Percentiles rank a stretch among this genome's conserved stretches.
Conservation (phyloP, 2,797 vertebrate species). For the Galagoides demidoff region DNA sequence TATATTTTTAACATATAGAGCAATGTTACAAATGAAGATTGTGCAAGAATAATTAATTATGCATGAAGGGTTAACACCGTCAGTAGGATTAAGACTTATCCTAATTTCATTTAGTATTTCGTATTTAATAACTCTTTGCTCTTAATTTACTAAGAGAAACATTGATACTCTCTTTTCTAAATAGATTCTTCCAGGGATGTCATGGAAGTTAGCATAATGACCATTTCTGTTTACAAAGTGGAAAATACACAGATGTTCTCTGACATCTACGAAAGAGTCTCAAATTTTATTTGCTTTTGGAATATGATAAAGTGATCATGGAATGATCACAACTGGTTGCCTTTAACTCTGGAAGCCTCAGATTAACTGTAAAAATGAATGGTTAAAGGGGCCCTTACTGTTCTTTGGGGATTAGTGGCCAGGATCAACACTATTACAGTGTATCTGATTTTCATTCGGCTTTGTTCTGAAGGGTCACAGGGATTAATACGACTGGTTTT, state of each 20-base stretch:
- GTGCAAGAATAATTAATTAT: conserved; percentile 53
- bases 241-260: conserved; percentile 40
- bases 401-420: background rate
- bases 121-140: conserved; percentile 9
- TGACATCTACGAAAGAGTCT: background rate
- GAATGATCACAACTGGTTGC: background rate
- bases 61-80: background rate
- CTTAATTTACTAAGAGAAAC: background rate
- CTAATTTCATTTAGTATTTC: conserved; percentile 6
- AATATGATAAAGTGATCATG: background rate
- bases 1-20: conserved; percentile 57
- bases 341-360: background rate
- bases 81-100: background rate
- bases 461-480: background rate
- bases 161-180: background rate
- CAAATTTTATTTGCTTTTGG: background rate
- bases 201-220: background rate
- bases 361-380: background rate
- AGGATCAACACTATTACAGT: background rate
- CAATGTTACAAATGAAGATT: conserved; percentile 42
- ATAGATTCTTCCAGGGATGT: background rate
- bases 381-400: background rate
- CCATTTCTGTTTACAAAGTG: background rate
- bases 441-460: background rate
- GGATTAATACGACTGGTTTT: background rate